Percentiles rank a stretch among this genome's conserved stretches.
Evolutionary conservation across 1,140 invertebrate genomes (phyloP).

Genomic region (Drosophila bocqueti): DNA sequence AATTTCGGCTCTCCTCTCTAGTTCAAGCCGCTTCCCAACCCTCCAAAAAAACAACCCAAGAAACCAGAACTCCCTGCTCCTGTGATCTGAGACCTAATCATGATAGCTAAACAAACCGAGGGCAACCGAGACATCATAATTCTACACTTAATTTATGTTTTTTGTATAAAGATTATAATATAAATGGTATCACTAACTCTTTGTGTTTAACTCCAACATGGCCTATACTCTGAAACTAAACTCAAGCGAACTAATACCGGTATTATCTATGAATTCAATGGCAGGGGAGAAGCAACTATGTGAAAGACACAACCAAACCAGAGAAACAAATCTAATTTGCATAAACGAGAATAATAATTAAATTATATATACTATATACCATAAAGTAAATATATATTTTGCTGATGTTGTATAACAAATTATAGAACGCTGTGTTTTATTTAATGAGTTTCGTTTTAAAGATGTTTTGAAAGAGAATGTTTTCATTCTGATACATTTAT

Average conservation of each 20-base stretch:
- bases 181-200: conserved; percentile 33
- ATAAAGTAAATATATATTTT: conserved; percentile 47
- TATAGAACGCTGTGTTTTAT: conserved; percentile 4
- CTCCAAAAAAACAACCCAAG: neutral
- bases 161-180: conserved; percentile 55
- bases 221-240: conserved; percentile 57
- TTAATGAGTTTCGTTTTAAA: neutral
- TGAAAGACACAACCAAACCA: conserved; percentile 64
- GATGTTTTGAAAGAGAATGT: too few species aligned
- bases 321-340: conserved; percentile 68
- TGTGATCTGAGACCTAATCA: conserved; percentile 44
- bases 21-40: conserved; percentile 13
- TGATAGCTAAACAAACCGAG: conserved; percentile 15
- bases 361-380: conserved; percentile 37
- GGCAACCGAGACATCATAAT: conserved; percentile 35
- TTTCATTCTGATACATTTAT: too few species aligned
- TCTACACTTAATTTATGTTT: conserved; percentile 66
- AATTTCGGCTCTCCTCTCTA: conserved; percentile 28
- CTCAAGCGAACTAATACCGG: conserved; percentile 67
- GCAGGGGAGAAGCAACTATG: conserved; percentile 46
- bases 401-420: conserved; percentile 40
- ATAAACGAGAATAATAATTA: conserved; percentile 46
- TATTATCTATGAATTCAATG: conserved; percentile 62
- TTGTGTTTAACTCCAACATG: conserved; percentile 50
- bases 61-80: conserved; percentile 36